A percentile compares a stretch with the other conserved stretches of the same genome.
Evolutionary conservation across 2,113 vertebrate genomes (phyloP).

Genomic region (Poeciliopsis occidentalis): DNA sequence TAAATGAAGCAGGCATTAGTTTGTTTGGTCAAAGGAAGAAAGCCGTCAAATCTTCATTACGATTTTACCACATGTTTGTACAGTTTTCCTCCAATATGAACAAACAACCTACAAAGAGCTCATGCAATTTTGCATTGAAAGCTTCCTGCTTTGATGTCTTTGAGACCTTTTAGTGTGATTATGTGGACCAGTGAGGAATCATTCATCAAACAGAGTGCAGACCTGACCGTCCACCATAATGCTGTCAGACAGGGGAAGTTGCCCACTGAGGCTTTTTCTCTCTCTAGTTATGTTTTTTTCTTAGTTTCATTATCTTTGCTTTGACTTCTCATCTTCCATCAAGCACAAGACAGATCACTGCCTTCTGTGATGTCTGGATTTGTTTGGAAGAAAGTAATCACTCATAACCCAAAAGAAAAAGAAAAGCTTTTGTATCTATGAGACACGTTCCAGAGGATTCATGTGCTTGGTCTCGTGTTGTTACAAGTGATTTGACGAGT

Average conservation of each 20-base stretch:
- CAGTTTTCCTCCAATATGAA: not conserved
- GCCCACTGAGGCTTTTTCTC: constrained; percentile 31
- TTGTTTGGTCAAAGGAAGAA: too few relatives aligned
- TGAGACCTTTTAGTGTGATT: not conserved
- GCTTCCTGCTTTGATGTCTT: not conserved
- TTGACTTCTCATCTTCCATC: constrained; percentile 47
- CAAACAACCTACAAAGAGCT: too few relatives aligned
- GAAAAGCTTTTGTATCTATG: constrained; percentile 5
- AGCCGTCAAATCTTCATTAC: too few relatives aligned
- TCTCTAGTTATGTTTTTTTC: constrained; percentile 32
- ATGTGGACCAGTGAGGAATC: not conserved
- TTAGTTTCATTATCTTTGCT: constrained; percentile 45
- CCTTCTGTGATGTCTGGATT: constrained; percentile 47
- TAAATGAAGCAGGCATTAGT: too few relatives aligned
- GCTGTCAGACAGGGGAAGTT: constrained; percentile 5
- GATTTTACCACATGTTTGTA: too few relatives aligned
- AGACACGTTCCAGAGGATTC: not conserved
- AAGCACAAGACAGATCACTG: constrained; percentile 23
- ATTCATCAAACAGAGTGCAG: not conserved
- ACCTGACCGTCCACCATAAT: not conserved
- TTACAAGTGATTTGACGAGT: not conserved
- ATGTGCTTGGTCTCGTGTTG: not conserved
- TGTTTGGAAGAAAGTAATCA: constrained; percentile 3
- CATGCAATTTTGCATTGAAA: not conserved
- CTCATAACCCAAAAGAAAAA: not conserved